Evolutionary conservation across 2,113 vertebrate genomes (phyloP).

Genomic region (Crotalus helleri): DNA sequence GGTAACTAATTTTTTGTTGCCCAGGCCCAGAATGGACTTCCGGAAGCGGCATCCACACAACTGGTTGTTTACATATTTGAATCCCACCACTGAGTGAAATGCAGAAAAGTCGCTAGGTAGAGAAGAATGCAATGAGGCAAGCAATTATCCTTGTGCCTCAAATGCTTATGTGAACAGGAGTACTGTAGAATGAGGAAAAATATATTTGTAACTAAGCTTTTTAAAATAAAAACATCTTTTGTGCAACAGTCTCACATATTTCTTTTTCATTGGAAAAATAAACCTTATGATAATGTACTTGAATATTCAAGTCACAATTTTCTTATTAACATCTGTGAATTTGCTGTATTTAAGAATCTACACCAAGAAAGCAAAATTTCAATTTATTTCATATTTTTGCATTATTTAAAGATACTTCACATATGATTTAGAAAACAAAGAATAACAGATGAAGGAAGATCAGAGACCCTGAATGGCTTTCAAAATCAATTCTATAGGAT

Average conservation of each 20-base stretch:
- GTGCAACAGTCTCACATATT: background rate
- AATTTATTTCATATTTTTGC: background rate
- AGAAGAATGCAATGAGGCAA: background rate
- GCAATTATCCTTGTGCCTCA: background rate
- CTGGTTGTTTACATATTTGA: too few species aligned
- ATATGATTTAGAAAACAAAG: background rate
- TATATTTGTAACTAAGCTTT: background rate
- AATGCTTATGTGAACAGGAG: background rate
- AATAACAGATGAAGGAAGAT: background rate
- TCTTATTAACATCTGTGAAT: background rate
- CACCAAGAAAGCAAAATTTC: background rate
- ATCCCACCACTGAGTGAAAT: background rate
- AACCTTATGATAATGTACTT: background rate
- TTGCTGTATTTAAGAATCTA: background rate
- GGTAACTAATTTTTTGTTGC: too few species aligned
- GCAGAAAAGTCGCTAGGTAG: background rate
- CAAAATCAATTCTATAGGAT: background rate
- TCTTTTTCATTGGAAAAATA: conserved; percentile 3
- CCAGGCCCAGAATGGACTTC: too few species aligned
- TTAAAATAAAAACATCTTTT: background rate
- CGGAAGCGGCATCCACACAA: too few species aligned
- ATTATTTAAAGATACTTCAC: background rate
- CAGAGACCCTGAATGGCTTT: background rate
- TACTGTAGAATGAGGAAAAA: background rate
- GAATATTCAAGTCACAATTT: background rate